phyloP scores from a whole-genome alignment of 2,888 invertebrate species.

The Zelleria hepariella region DNA sequence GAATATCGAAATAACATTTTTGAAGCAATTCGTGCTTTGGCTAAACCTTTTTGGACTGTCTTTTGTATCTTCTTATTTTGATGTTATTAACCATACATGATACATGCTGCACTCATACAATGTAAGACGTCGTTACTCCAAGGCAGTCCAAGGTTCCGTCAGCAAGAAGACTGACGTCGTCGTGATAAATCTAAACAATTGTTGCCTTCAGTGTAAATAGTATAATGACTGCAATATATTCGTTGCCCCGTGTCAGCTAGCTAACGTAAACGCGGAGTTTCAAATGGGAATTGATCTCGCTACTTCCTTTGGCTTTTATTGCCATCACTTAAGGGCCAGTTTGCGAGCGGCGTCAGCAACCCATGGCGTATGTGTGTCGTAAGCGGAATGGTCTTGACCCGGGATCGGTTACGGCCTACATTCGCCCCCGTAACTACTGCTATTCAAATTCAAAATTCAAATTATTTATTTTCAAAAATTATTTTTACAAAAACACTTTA shows the following conservation, averaged over 20 bases:
- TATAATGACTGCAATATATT: not conserved
- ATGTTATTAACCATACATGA: no score
- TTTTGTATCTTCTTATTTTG: not conserved
- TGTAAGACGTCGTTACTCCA: no score
- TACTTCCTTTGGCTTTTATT: not conserved
- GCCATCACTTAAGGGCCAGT: not conserved
- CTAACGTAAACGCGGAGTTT: not conserved
- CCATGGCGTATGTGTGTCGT: not conserved
- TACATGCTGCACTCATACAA: no score
- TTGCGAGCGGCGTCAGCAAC: conserved; percentile 2
- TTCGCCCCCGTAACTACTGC: conserved; percentile 7
- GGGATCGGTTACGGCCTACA: conserved; percentile 27
- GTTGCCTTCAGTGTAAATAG: not conserved
- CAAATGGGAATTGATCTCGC: not conserved
- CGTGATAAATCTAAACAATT: no score
- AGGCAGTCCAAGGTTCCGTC: no score
- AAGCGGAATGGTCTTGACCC: conserved; percentile 39
- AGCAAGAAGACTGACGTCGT: no score
- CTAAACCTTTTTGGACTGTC: not conserved
- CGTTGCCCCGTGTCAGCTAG: not conserved
- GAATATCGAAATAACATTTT: not conserved
- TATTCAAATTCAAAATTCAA: no score
- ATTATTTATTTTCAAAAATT: no score
- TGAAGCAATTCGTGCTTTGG: not conserved
- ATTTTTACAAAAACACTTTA: no score